Base-by-base conservation (phyloP, 1,140 invertebrate species). In the Aleiodes sp. region DNA sequence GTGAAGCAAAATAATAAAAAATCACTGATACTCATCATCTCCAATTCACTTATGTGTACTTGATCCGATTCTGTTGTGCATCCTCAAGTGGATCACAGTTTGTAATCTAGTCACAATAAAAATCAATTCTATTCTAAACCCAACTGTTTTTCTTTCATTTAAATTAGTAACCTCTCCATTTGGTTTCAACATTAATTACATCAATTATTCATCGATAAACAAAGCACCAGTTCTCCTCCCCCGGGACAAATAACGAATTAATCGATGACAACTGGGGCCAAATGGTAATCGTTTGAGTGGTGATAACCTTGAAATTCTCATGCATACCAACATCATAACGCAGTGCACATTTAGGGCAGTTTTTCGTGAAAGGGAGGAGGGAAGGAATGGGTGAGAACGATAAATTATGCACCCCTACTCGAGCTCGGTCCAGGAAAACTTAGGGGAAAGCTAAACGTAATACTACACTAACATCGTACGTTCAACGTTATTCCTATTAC, bases 91-190 rank as follows among this genome's bases (percentile, higher is more conserved):
- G 79, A 79, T 79, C 78, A 82, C 81, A 79, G 81, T 84, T 86
- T 86, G 82, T 86, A 86, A 84, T 86, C 84, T 86, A 86, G 84
- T 84, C 84, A 84, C 83, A 84, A 86, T 86, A 84, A 85, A 84
- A 85, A 80, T 77, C 81, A 84, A 84, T 83, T 84, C 81, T 84
- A 85, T 83, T 85, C 83, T 85, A 84, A 62, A 3, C 14, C 28
- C 41, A 7, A 26, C 56, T 29, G n/a, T 52, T 64, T 64, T 70
- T 16, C 39, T 28, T 41, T 19, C 14, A 35, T 59, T 33, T 33
- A 10, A 56, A 28, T 41, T 39, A 41, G 59, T 67, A 19, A 4
- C 33, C n/a, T 9, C 28, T 64, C 39, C 29, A 21, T 12, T 9
- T 8, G n/a, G 2, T 35, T 35, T 35, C 12, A 41, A n/a, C 39